phyloP scores from a whole-genome alignment of 2,113 vertebrate genomes.

The Anser brachyrhynchus region DNA sequence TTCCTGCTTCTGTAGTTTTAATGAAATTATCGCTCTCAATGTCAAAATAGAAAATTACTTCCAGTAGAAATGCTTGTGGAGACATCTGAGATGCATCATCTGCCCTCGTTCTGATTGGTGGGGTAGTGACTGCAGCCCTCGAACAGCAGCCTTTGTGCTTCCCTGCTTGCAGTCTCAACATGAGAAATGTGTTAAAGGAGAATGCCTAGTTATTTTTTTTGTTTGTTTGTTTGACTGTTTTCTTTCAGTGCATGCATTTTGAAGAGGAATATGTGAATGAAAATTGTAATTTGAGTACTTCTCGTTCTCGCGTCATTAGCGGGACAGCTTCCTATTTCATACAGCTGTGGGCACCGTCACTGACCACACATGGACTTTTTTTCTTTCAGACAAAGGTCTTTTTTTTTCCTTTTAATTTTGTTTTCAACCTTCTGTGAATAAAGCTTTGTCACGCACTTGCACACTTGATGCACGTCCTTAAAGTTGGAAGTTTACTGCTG shows the following conservation, averaged over 20 bases:
- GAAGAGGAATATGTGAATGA: background rate
- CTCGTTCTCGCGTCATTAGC: background rate
- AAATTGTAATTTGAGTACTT: background rate
- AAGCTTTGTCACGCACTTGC: background rate
- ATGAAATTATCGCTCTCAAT: background rate
- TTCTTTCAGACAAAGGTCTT: background rate
- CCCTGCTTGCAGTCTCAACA: background rate
- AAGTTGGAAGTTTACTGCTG: background rate
- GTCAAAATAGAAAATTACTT: background rate
- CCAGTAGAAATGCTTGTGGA: background rate
- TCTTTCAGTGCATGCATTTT: background rate
- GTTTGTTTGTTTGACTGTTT: background rate
- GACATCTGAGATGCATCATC: background rate
- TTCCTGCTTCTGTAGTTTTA: background rate
- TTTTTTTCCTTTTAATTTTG: too few relatives aligned
- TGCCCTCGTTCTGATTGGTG: background rate
- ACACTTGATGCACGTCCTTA: background rate
- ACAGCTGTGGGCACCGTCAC: background rate
- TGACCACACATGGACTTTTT: background rate
- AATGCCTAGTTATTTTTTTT: background rate
- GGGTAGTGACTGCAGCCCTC: background rate
- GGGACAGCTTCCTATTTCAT: background rate
- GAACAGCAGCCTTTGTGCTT: background rate
- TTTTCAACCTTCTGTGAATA: rapidly evolving
- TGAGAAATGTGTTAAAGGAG: background rate